phyloP scores from a whole-genome alignment of 2,113 vertebrate species.

The Peromyscus polionotus region DNA sequence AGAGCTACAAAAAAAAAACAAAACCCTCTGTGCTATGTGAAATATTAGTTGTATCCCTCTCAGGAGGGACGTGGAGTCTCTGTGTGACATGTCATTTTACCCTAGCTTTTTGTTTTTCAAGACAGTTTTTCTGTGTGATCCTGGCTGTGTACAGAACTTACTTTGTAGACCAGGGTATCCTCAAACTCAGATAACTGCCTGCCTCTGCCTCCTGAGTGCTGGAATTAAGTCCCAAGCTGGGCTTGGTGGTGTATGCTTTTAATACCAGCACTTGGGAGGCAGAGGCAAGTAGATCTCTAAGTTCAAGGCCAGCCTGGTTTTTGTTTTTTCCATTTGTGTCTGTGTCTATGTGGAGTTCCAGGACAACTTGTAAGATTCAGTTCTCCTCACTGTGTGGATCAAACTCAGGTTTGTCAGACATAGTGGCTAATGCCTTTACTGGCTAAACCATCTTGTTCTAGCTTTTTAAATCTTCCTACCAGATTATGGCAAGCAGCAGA shows the following conservation, averaged over 20 bases:
- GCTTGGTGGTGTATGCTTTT: too few species aligned
- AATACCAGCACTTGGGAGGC: too few species aligned
- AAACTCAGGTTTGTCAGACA: neutral
- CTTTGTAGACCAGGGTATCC: neutral
- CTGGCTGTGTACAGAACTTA: neutral
- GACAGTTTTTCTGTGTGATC: neutral
- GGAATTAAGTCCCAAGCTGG: neutral
- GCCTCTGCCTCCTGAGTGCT: neutral
- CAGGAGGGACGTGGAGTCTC: neutral
- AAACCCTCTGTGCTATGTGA: neutral
- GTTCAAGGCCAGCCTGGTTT: too few species aligned
- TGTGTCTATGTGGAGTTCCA: neutral
- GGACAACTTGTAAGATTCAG: neutral
- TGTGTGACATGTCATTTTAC: neutral
- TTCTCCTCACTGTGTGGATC: neutral
- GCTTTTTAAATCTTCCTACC: neutral
- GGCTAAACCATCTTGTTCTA: neutral
- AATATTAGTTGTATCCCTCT: neutral
- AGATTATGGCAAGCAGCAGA: neutral
- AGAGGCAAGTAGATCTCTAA: too few species aligned
- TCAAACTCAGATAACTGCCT: neutral
- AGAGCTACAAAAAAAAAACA: neutral
- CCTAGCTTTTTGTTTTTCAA: neutral
- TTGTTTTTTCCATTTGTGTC: neutral
- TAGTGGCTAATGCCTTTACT: neutral